Evolutionary conservation across 2,888 invertebrate species (phyloP).

Genomic region (Phengaris alcon): DNA sequence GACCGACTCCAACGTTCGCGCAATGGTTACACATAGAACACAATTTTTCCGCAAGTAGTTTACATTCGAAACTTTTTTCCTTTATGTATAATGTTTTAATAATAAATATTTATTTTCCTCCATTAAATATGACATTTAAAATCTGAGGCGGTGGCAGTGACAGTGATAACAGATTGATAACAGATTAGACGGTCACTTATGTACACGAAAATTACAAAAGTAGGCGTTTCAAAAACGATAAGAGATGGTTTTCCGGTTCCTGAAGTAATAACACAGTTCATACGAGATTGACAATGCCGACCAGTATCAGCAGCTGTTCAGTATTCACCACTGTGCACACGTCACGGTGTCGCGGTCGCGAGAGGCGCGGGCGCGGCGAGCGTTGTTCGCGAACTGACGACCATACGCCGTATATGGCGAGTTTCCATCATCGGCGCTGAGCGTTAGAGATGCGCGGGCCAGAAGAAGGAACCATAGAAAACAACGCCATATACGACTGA

Average conservation of each 20-base stretch:
- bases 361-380: slow-evolving; percentile 8
- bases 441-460: slow-evolving; percentile 6
- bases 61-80: no score
- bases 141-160: neutral
- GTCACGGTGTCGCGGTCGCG: neutral
- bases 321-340: neutral
- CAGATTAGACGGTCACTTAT: neutral
- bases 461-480: neutral
- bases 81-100: no score
- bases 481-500: no score
- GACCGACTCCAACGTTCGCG: neutral
- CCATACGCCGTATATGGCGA: slow-evolving; percentile 4
- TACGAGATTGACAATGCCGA: neutral
- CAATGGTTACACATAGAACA: no score
- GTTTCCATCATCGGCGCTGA: neutral
- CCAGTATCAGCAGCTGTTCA: neutral
- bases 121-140: neutral
- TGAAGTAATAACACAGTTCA: neutral
- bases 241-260: neutral
- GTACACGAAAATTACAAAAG: neutral
- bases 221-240: neutral
- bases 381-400: slow-evolving; percentile 15
- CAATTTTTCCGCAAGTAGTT: no score
- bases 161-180: neutral
- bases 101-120: neutral